Base-by-base conservation (phyloP, 2,113 vertebrate species). In the Channa maculata region DNA sequence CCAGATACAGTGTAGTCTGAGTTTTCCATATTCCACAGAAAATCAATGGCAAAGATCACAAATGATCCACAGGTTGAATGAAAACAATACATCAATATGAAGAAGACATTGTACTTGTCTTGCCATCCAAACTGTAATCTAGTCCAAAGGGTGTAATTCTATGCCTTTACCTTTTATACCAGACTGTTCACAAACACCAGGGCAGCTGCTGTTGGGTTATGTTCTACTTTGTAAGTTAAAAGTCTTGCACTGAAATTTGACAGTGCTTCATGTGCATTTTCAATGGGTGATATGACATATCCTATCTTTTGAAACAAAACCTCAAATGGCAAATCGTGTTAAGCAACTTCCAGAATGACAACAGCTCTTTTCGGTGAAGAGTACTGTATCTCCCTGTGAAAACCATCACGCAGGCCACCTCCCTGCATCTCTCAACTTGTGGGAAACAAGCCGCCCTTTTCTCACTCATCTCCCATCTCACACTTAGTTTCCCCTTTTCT, bases 401-500 rank as follows among this genome's bases (percentile, higher is more conserved):
- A 79, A 82, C 52, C 48, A 49, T 64, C 6, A 44, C 46, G 51
- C 65, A 43, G 69, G 52, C 65, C 1, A 11, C 78, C 59, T 66
- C 43, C 70, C 14, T 82, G 45, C 65, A 58, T 68, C 55, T 71
- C 37, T 72, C 5, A 75, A 75, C 73, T 54, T 73, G 66, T 71
- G 79, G 57, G 80, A 74, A 60, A 24, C 68, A 36, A 78, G 67
- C 82, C 83, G 90, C 85, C 58, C 65, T 55, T 81, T 77, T 75
- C 68, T 81, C 54, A 44, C 49, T 48, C 36, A 5, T 50, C 38
- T 49, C 61, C 44, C 10, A 51, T 3, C 3, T 79, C 48, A 86
- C 10, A 38, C 46, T 71, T 46, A 24, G 70, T 84, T 88, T 84
- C 82, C 79, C 53, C 80, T 91, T 93, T 92, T 90, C 66, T 87